Base-by-base conservation (phyloP, 1,140 invertebrate species). In the Kradibia gibbosae region DNA sequence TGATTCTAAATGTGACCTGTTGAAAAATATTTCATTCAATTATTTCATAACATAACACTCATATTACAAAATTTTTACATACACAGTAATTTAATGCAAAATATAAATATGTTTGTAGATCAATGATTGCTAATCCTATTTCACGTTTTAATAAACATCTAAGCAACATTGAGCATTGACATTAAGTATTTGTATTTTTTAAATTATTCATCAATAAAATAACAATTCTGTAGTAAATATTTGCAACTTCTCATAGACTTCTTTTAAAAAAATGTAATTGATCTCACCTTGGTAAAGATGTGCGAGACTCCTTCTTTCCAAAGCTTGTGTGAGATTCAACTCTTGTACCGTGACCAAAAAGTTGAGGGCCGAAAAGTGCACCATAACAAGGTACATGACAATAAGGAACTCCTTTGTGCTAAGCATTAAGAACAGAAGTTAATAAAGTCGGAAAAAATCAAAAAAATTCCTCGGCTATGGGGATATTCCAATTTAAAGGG, bases 371-470 rank as follows among this genome's bases (percentile, higher is more conserved):
- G 92, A 97, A 98, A 22, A 97, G 88, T 22, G 96, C 96, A 81
- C 96, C 95, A 90, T 98, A 98, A 88, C 97, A 98, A 48, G 96
- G 97, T 48, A 96, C 95, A 92, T 98, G 95, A 84, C 97, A 98
- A 87, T 97, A 98, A 57, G 97, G 96, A 78, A 96, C 95, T 75
- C 96, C 96, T 92, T 98, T 97, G 89, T 97, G 96, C 95, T 97
- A 88, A 77, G 85, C 81, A 53, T 71, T 15, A 67, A 34, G 28
- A 3, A 45, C n/a, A 45, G 7, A 48, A 71, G 50, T 31, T 50
- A 0, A 4, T 50, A 50, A 72, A 48, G 80, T 67, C 77, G n/a
- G n/a, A n/a, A 20, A 45, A 78, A 74, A 25, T 22, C 20, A 73
- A 50, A 20, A 50, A 67, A 71, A 48, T 13, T 25, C 4, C 22